Percentiles rank a stretch among this genome's conserved stretches.
Conservation (phyloP, 2,888 invertebrate genomes). For the Parthenolecanium corni region DNA sequence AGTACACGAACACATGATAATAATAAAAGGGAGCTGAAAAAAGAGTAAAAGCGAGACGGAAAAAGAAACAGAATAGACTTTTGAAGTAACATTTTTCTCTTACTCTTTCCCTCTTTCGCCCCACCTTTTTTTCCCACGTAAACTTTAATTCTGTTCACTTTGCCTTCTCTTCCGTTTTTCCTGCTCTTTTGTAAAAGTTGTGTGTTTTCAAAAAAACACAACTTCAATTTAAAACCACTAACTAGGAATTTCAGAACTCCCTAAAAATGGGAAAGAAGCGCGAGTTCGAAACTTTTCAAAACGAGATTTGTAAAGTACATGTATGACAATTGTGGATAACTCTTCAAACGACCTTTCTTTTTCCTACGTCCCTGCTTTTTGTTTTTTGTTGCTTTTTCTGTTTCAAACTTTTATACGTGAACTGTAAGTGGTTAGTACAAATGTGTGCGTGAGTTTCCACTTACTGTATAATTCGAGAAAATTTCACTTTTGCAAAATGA, state of each 20-base stretch:
- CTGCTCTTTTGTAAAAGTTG: slow-evolving; percentile 2
- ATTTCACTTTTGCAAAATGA: no score
- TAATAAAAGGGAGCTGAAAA: neutral
- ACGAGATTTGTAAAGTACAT: slow-evolving; percentile 21
- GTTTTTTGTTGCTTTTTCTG: neutral
- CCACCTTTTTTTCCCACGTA: neutral
- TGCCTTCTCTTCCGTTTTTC: neutral
- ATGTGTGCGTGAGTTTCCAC: no score
- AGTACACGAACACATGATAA: neutral
- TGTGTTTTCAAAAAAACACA: slow-evolving; percentile 16
- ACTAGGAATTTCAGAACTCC: slow-evolving; percentile 21
- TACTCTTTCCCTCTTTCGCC: neutral
- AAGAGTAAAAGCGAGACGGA: no score
- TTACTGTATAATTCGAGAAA: no score
- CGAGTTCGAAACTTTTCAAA: slow-evolving; percentile 23
- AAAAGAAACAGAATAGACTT: neutral
- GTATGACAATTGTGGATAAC: slow-evolving; percentile 23
- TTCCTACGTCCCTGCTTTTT: neutral
- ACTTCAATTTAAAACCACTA: slow-evolving; percentile 20
- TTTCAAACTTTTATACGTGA: neutral
- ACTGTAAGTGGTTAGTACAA: no score
- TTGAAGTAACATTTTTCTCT: neutral
- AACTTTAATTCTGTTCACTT: neutral
- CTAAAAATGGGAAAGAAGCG: slow-evolving; percentile 15
- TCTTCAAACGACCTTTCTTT: slow-evolving; percentile 21